phyloP scores from a whole-genome alignment of 2,888 invertebrate species.

The Agapostemon virescens region DNA sequence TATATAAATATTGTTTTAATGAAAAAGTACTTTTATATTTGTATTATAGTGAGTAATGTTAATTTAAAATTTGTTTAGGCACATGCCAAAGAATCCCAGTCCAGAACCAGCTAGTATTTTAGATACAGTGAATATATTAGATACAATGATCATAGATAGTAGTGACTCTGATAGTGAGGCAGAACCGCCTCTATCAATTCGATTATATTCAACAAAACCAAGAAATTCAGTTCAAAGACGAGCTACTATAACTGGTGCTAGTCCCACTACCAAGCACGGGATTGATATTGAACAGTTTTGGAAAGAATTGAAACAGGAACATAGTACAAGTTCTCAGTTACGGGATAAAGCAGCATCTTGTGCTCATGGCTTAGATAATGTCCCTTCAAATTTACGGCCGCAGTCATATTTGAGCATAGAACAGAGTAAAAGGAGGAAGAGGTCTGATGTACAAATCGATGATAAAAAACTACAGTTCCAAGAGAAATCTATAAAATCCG shows the following conservation, averaged over 20 bases:
- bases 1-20: too few species aligned
- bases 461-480: constrained; percentile 73
- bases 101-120: constrained; percentile 76
- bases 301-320: constrained; percentile 86
- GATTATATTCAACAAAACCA: constrained; percentile 89
- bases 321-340: constrained; percentile 84
- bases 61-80: constrained; percentile 63
- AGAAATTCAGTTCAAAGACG: constrained; percentile 89
- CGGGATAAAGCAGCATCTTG: constrained; percentile 90
- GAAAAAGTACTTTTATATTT: neutral
- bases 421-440: constrained; percentile 70
- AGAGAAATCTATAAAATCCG: constrained; percentile 64
- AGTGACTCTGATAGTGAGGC: constrained; percentile 83
- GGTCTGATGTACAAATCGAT: constrained; percentile 63
- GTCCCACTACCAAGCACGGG: constrained; percentile 85
- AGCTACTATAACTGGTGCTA: constrained; percentile 93
- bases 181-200: constrained; percentile 81
- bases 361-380: constrained; percentile 87
- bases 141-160: constrained; percentile 80
- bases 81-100: constrained; percentile 74
- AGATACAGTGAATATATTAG: constrained; percentile 73
- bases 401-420: constrained; percentile 85
- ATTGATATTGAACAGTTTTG: constrained; percentile 88
- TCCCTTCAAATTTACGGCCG: constrained; percentile 83
- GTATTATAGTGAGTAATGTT: constrained; percentile 17